Base-by-base conservation (phyloP, 2,888 invertebrate species). In the Sarcophaga rosellei region DNA sequence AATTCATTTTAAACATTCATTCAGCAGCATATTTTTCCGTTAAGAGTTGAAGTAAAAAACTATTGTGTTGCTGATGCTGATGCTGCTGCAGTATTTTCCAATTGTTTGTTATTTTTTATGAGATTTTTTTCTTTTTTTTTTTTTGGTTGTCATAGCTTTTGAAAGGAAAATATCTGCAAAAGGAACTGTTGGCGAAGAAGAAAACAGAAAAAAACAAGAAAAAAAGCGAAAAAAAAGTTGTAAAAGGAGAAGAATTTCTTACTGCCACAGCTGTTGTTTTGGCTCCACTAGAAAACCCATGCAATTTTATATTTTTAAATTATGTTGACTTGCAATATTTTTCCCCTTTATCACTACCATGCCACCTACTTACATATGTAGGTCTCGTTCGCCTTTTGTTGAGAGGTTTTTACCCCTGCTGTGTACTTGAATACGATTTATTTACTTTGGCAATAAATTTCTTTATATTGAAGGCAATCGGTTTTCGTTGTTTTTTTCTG, bases 231-330 rank as follows among this genome's bases (percentile, higher is more conserved):
- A 47, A 47, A 10, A 47, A 2, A 2, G 47, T 47, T 10, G 47
- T 10, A 47, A 15, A 47, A 47, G 15, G 15, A 47, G 15, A 35
- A 35, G 47, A 15, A 11, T 47, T 21, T 62, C 35, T 57, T 76
- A 15, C 59, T 81, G 84, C 63, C 73, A 59, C 80, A 81, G 73
- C 62, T 84, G 82, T 69, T 81, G 81, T 86, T 81, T 80, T 35
- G 35, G 72, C 66, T 68, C 59, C 35, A 35, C 25, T 23, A 44
- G 17, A 44, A 47, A 45, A 74, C 25, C 21, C 65, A 44, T 63
- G 35, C 35, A n/a, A 65, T 79, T 79, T 75, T 21, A 25, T 79
- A 21, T 20, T 62, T 62, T 75, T 59, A 73, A 74, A 61, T 75
- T 75, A 75, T 84, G 70, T 84, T 70, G 69, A 78, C 59, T 75